Evolutionary conservation across 2,797 vertebrate genomes (phyloP).

Genomic region (Eleutherodactylus coqui): DNA sequence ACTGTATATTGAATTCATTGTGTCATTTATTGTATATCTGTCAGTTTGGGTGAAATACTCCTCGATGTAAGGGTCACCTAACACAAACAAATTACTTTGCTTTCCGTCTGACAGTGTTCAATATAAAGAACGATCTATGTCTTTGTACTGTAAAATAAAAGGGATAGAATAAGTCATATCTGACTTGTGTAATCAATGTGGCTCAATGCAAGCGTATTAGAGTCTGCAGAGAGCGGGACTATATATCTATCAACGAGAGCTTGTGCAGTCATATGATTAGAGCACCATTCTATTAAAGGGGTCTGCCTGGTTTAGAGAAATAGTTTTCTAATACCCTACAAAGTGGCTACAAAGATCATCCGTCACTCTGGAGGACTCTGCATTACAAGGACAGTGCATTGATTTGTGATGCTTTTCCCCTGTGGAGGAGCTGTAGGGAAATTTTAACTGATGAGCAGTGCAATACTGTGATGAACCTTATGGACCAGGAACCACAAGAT

Average conservation of each 20-base stretch:
- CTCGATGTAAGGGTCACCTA: background rate
- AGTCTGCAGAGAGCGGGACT: background rate
- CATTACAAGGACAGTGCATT: background rate
- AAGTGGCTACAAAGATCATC: background rate
- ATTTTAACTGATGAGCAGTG: background rate
- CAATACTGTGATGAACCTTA: no score
- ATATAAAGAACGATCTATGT: background rate
- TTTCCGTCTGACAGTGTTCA: background rate
- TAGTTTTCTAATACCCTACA: background rate
- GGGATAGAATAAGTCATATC: background rate
- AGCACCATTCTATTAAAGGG: no score
- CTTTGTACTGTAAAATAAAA: background rate
- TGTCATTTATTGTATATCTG: background rate
- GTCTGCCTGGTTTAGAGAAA: no score
- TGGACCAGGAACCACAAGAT: no score
- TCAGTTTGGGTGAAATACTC: background rate
- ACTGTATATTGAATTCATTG: background rate
- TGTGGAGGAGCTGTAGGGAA: background rate
- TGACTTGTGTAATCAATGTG: background rate
- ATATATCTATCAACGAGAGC: no score
- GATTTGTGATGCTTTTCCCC: background rate
- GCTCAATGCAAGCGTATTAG: background rate
- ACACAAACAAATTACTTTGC: conserved; percentile 3
- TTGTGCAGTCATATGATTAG: no score
- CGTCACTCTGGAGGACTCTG: background rate